phyloP scores from a whole-genome alignment of 2,113 vertebrate genomes.

The Ellobius talpinus region DNA sequence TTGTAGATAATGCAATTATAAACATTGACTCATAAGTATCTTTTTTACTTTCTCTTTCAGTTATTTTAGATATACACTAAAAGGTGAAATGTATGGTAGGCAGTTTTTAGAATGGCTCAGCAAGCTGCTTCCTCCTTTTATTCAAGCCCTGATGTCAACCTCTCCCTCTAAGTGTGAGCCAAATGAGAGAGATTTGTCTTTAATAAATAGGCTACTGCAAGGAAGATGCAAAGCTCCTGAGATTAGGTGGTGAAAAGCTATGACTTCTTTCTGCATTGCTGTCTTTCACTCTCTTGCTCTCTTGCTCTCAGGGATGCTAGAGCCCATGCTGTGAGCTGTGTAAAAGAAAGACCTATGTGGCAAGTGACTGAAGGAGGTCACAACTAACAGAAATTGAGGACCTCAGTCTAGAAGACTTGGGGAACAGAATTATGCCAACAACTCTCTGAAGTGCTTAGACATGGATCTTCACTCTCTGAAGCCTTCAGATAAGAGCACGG shows the following conservation, averaged over 20 bases:
- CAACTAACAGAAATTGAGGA: background rate
- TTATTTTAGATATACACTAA: background rate
- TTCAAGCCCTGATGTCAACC: background rate
- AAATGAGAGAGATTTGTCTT: background rate
- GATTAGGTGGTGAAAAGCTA: background rate
- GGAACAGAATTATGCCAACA: background rate
- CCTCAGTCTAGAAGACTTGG: background rate
- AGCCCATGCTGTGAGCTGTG: background rate
- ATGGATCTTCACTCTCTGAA: background rate
- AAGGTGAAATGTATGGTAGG: background rate
- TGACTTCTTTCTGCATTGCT: background rate
- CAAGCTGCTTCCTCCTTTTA: background rate
- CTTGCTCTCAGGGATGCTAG: background rate
- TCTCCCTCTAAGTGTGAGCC: background rate
- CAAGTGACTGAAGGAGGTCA: background rate
- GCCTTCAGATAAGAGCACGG: background rate
- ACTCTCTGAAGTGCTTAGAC: background rate
- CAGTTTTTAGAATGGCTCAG: background rate
- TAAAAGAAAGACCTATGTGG: background rate
- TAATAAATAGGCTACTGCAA: background rate
- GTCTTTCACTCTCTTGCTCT: background rate
- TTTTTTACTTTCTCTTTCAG: background rate
- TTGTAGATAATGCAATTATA: background rate
- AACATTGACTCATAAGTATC: background rate
- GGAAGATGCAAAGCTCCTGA: background rate